A percentile compares a stretch with the other conserved stretches of the same genome.
Evolutionary conservation across 2,888 invertebrate species (phyloP).

Genomic region (Drosophila atroscutellata): DNA sequence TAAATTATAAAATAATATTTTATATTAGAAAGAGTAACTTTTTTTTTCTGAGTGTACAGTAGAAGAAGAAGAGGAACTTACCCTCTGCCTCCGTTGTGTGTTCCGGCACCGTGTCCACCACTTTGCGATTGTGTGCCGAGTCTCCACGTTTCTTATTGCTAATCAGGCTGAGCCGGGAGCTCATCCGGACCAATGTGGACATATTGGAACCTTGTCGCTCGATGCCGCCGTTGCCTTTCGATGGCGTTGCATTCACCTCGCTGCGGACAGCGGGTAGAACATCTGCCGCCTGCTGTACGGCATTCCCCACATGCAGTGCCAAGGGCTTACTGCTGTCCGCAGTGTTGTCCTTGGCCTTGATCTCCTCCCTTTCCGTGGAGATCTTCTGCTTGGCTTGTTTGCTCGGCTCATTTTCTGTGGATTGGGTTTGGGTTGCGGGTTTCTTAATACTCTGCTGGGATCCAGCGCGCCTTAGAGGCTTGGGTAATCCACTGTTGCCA

Average conservation of each 20-base stretch:
- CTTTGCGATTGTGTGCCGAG: constrained; percentile 80
- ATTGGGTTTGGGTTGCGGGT: not conserved
- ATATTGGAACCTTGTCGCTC: constrained; percentile 79
- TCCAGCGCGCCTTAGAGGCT: constrained; percentile 17
- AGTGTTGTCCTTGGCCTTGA: constrained; percentile 14
- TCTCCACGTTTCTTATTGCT: constrained; percentile 82
- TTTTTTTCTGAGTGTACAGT: not conserved
- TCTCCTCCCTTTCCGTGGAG: constrained; percentile 42
- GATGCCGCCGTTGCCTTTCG: constrained; percentile 26
- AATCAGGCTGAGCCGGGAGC: constrained; percentile 80
- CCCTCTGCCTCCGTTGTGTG: constrained; percentile 50
- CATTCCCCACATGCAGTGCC: constrained; percentile 70
- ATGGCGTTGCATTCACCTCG: constrained; percentile 50
- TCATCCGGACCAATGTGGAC: constrained; percentile 79
- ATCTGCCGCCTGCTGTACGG: constrained; percentile 70
- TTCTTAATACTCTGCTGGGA: constrained; percentile 47
- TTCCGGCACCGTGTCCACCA: constrained; percentile 53
- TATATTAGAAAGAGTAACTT: no score
- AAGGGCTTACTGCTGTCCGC: constrained; percentile 48
- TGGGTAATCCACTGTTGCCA: constrained; percentile 39
- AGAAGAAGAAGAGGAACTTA: constrained; percentile 29
- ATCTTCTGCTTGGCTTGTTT: constrained; percentile 20
- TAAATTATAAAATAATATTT: no score
- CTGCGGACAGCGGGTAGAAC: constrained; percentile 63
- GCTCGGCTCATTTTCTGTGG: constrained; percentile 17